phyloP scores from a whole-genome alignment of 2,888 invertebrate genomes.

The Hyppa rectilinea region DNA sequence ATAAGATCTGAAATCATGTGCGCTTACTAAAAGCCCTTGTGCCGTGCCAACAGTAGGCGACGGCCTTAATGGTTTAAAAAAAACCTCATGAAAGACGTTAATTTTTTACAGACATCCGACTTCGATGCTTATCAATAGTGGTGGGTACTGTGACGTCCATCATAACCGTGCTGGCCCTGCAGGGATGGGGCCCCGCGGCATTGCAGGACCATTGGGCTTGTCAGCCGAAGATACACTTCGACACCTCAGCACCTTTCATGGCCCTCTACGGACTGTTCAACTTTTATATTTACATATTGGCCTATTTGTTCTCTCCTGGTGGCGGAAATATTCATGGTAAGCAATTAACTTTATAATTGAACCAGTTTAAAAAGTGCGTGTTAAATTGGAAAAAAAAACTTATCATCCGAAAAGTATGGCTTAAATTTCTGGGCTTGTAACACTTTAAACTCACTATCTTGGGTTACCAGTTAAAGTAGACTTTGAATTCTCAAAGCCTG shows the following conservation, averaged over 20 bases:
- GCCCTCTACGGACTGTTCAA: slow-evolving; percentile 98
- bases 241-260: slow-evolving; percentile 98
- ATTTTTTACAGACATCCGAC: slow-evolving; percentile 94
- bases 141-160: slow-evolving; percentile 95
- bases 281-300: slow-evolving; percentile 98
- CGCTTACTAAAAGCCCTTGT: too few relatives aligned
- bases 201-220: slow-evolving; percentile 98
- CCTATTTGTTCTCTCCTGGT: slow-evolving; percentile 98
- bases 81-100: not conserved
- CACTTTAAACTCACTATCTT: not conserved
- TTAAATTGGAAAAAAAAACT: too few relatives aligned
- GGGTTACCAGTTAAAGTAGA: not conserved
- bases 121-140: slow-evolving; percentile 97
- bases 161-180: slow-evolving; percentile 93
- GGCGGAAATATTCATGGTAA: slow-evolving; percentile 95
- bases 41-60: too few relatives aligned
- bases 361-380: too few relatives aligned
- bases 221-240: slow-evolving; percentile 96
- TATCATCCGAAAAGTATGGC: too few relatives aligned
- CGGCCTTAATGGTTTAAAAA: too few relatives aligned
- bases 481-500: not conserved
- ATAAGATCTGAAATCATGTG: too few relatives aligned
- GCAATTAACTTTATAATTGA: slow-evolving; percentile 65
- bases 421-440: not conserved
- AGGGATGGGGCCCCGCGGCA: slow-evolving; percentile 96